A percentile compares a stretch with the other conserved stretches of the same genome.
These are phyloP conservation scores for Melieria omissa DNA, from an alignment of 2,888 invertebrate genomes.

Conservation along the genomic window DNA sequence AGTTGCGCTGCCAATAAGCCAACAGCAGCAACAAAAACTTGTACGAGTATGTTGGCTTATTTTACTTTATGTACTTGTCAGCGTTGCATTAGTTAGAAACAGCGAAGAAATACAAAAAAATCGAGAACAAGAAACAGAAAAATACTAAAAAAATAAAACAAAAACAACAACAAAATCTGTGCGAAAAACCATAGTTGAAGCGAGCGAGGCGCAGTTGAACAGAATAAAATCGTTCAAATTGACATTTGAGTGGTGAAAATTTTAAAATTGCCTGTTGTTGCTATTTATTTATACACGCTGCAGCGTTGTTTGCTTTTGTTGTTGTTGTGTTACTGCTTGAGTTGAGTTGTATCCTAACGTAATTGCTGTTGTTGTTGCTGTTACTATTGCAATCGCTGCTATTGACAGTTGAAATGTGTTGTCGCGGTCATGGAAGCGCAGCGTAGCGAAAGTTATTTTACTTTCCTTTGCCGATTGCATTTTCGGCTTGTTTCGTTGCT, in stretches of 20 bases:
- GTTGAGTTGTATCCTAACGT: background rate
- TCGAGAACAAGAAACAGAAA: too few relatives aligned
- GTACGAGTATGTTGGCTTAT: slow-evolving; percentile 3
- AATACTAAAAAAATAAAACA: too few relatives aligned
- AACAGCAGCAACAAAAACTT: slow-evolving; percentile 5
- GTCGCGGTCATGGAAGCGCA: slow-evolving; percentile 24
- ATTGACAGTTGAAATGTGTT: slow-evolving; percentile 28
- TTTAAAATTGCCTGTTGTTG: too few relatives aligned
- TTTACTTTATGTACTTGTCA: slow-evolving; percentile 18
- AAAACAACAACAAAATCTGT: too few relatives aligned
- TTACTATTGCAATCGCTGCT: background rate
- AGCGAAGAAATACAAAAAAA: too few relatives aligned
- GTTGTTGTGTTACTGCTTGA: too few relatives aligned
- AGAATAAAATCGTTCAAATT: slow-evolving; percentile 1
- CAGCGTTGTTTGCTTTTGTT: too few relatives aligned
- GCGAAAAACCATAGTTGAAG: too few relatives aligned
- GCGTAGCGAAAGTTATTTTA: slow-evolving; percentile 24
- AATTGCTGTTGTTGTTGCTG: slow-evolving; percentile 9
- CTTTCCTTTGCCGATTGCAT: background rate
- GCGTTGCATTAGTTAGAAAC: slow-evolving; percentile 15
- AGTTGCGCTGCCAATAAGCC: background rate
- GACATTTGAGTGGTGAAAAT: background rate
- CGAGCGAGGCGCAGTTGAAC: too few relatives aligned
- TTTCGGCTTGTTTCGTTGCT: slow-evolving; percentile 17
- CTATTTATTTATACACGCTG: too few relatives aligned